Evolutionary conservation across 2,113 vertebrate genomes (phyloP).

Genomic region (Heterotis niloticus): DNA sequence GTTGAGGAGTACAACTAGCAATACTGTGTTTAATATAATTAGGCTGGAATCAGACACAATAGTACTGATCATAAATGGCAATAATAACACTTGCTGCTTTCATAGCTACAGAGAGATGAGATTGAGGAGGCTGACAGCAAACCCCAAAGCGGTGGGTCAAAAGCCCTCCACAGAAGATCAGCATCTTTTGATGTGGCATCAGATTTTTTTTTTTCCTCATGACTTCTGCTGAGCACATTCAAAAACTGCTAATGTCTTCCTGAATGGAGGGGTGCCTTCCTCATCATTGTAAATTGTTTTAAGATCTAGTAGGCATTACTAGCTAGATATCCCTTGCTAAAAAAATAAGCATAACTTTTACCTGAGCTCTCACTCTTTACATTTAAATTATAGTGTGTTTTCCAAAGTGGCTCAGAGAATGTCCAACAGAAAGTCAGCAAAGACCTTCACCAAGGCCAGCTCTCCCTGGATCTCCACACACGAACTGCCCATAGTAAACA

Average conservation of each 20-base stretch:
- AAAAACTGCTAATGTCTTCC: neutral
- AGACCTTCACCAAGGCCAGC: neutral
- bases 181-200: too few relatives aligned
- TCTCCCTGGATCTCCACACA: neutral
- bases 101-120: too few relatives aligned
- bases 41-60: too few relatives aligned
- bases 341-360: neutral
- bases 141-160: too few relatives aligned
- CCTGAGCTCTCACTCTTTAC: neutral
- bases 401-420: neutral
- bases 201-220: neutral
- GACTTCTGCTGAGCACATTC: neutral
- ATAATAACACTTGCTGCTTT: too few relatives aligned
- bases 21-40: too few relatives aligned
- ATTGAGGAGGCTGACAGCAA: too few relatives aligned
- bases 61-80: too few relatives aligned
- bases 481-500: too few relatives aligned
- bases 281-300: constrained; percentile 11
- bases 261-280: neutral
- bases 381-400: neutral
- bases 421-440: neutral
- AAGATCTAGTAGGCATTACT: neutral
- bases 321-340: neutral
- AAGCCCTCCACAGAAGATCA: too few relatives aligned
- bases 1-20: too few relatives aligned